Base-by-base conservation (phyloP, 2,797 vertebrate species). In the Meriones psammophilus region DNA sequence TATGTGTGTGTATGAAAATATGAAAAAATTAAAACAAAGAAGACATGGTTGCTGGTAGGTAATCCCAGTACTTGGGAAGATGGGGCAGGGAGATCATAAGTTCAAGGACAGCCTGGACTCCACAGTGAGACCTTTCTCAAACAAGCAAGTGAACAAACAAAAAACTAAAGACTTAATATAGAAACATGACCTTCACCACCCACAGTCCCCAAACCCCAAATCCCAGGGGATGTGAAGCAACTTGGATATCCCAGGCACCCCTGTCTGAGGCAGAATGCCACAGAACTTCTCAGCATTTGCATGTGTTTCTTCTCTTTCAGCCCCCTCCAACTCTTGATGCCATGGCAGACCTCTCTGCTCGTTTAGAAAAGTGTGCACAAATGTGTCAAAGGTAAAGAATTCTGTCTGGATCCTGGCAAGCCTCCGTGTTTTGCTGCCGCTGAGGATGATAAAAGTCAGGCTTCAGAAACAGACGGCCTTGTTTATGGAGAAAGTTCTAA, bases 401-500 rank as follows among this genome's bases (percentile, higher is more conserved):
- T 87, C 50, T 78, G 39, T 68, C 54, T 94, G 85, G 64, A 10
- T 24, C 36, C 24, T 50, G 80, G 24, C 18, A 77, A 88, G 62
- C 0, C 60, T 74, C 92, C 10, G 1, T 56, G 33, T 46, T 83
- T 91, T 68, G n/a, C 68, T 8, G 17, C 58, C 73, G 79, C 2
- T 13, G 46, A 93, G 22, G 54, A 60, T 93, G 76, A 77, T 66
- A 73, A 92, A 95, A 96, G 76, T 77, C 56, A 74, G 60, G 42
- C 64, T 94, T 85, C n/a, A 81, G 73, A 92, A 91, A 92, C 24
- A 86, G 68, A 95, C 8, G 17, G 88, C 7, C 58, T 84, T 94
- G 39, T 90, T 73, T 88, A 58, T 28, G 30, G 76, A 90, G 84
- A 92, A n/a, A 58, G n/a, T 39, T 87, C 81, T 50, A 12, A 58